These are phyloP conservation scores for Axea sp. DNA, from an alignment of 2,888 invertebrate species.

Conservation along the genomic window DNA sequence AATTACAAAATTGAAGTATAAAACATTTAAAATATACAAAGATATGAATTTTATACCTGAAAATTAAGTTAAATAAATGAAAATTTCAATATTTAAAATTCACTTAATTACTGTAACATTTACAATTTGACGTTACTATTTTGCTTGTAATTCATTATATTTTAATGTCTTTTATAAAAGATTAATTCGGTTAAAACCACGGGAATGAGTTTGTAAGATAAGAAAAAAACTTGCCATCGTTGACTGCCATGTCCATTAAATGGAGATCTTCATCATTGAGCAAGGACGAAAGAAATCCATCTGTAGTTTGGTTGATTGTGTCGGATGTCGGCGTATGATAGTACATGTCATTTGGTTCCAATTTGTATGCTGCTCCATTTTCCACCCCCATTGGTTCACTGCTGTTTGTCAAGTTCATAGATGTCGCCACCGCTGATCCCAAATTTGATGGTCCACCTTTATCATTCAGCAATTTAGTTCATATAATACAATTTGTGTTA, in stretches of 20 bases:
- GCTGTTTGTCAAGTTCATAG: constrained; percentile 89
- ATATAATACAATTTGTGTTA: constrained; percentile 53
- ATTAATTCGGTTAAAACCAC: no score
- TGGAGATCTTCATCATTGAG: constrained; percentile 94
- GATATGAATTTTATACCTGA: no score
- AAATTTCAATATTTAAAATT: no score
- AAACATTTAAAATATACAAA: no score
- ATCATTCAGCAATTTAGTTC: constrained; percentile 73
- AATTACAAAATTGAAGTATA: no score
- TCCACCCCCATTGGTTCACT: constrained; percentile 84
- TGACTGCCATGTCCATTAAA: constrained; percentile 95
- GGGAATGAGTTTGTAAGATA: no score
- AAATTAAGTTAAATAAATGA: no score
- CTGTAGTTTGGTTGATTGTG: constrained; percentile 87
- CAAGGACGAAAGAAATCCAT: constrained; percentile 92
- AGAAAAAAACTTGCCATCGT: constrained; percentile 84
- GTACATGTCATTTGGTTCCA: constrained; percentile 88
- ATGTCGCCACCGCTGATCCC: constrained; percentile 87
- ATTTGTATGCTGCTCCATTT: constrained; percentile 83
- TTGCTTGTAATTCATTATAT: no score
- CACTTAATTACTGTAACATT: no score
- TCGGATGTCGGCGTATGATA: constrained; percentile 83
- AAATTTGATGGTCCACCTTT: constrained; percentile 82
- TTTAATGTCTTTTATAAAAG: no score
- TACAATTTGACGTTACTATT: no score